These are phyloP conservation scores for Chiridota heheva DNA, from an alignment of 35 echinoderm and acorn worm species.

Conservation along the genomic window DNA sequence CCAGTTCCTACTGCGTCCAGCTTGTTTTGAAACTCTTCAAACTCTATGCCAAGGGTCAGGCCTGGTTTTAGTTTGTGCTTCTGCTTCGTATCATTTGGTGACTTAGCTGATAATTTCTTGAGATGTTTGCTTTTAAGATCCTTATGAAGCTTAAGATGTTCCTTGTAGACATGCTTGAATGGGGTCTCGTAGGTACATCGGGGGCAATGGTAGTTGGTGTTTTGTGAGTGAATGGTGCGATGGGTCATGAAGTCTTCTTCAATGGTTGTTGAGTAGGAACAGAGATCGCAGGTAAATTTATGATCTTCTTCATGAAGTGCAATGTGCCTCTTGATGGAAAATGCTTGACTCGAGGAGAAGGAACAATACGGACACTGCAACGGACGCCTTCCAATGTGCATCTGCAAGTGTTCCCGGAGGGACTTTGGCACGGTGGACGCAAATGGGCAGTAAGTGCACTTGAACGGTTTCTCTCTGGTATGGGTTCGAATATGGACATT, in stretches of 20 bases:
- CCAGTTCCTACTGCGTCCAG: too few species aligned
- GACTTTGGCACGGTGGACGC: constrained; percentile 89
- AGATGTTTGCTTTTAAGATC: constrained; percentile 3
- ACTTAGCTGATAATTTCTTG: background rate
- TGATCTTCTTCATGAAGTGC: constrained; percentile 67
- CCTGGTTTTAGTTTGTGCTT: constrained; percentile 1
- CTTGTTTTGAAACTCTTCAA: constrained; percentile 17
- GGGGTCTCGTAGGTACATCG: constrained; percentile 65
- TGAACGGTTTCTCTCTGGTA: constrained; percentile 75
- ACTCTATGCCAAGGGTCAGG: constrained; percentile 39
- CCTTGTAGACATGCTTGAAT: constrained; percentile 62
- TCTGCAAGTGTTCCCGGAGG: constrained; percentile 76
- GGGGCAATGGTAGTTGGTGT: constrained; percentile 55
- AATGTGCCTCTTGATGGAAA: constrained; percentile 78
- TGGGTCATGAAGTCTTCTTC: constrained; percentile 72
- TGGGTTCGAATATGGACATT: constrained; percentile 87
- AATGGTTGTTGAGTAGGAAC: constrained; percentile 48
- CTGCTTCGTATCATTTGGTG: background rate
- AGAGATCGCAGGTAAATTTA: constrained; percentile 62
- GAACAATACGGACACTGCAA: constrained; percentile 82
- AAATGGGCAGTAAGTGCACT: constrained; percentile 80
- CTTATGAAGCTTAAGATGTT: constrained; percentile 52
- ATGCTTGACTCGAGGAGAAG: constrained; percentile 81
- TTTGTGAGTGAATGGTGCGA: constrained; percentile 52
- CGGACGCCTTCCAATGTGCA: constrained; percentile 85